Base-by-base conservation (phyloP, 1,140 invertebrate genomes). In the Leptinotarsa undecemlineata region DNA sequence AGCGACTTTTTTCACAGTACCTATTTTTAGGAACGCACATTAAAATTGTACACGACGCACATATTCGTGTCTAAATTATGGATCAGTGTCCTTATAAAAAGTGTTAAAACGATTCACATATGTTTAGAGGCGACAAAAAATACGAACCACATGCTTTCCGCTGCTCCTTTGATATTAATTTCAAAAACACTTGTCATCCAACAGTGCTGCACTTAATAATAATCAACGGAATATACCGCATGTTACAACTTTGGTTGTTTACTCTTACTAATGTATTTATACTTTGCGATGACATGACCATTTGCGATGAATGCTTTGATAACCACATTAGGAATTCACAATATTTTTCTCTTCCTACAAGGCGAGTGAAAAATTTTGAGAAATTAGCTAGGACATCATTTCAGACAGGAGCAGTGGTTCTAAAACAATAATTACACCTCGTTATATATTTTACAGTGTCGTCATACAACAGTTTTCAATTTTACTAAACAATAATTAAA, bases 61-160 rank as follows among this genome's bases (percentile, higher is more conserved):
- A 75, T 70, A 71, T 74, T 74, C 78, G 62, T 77, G 78, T 79
- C 76, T 79, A 79, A 77, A 75, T 79, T 79, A 79, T 79, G 73
- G 78, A 77, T 73, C 79, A 78, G 42, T 80, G 77, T 77, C 77
- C 77, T 77, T 73, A 73, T 66, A 78, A 80, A 80, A 78, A 77
- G 68, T 75, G 73, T 73, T 80, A 78, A 80, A 80, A 77, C 77
- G 77, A 74, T 78, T 78, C 75, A 73, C 79, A 80, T 75, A 80
- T 80, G 79, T 80, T 72, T 74, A 3, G 26, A 60, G 76, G 77
- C 79, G 79, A 80, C 79, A 80, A 80, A 80, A 80, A 80, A 79
- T 76, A 70, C 72, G 57, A 77, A 75, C 77, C 79, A 80, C 79
- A 80, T 80, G 79, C 70, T 78, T 71, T 51, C 62, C 63, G 64